These are phyloP conservation scores for Petrolisthes cinctipes DNA, from an alignment of 2,888 invertebrate species.

Conservation along the genomic window DNA sequence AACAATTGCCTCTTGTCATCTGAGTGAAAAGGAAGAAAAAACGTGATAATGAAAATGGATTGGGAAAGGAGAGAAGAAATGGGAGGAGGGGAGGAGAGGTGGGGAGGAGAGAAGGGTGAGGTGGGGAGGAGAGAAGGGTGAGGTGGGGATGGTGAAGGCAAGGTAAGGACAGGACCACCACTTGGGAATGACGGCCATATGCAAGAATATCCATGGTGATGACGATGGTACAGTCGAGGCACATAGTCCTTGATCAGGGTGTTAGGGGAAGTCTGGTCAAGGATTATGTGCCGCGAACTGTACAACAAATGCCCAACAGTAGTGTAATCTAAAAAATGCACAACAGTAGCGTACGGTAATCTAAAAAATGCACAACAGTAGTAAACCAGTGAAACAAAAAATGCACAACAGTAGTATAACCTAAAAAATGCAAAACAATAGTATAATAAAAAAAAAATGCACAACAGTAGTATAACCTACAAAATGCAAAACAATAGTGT, in stretches of 20 bases:
- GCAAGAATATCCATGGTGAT: not conserved
- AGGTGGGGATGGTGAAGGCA: not conserved
- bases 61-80: not conserved
- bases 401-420: no score
- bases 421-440: no score
- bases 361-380: no score
- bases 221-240: not conserved
- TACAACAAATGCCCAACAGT: not conserved
- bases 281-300: not conserved
- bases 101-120: no score
- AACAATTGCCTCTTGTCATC: no score
- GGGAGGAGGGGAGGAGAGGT: not conserved
- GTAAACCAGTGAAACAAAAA: no score
- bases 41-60: not conserved
- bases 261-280: no score
- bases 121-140: not conserved
- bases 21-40: not conserved
- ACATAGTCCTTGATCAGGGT: no score
- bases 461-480: no score
- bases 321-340: not conserved
- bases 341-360: no score
- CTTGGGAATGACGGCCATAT: not conserved
- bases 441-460: no score
- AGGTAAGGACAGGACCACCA: not conserved
- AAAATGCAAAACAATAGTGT: no score